These are phyloP conservation scores for Scytalopus superciliaris DNA, from an alignment of 2,113 vertebrate species.

Conservation along the genomic window DNA sequence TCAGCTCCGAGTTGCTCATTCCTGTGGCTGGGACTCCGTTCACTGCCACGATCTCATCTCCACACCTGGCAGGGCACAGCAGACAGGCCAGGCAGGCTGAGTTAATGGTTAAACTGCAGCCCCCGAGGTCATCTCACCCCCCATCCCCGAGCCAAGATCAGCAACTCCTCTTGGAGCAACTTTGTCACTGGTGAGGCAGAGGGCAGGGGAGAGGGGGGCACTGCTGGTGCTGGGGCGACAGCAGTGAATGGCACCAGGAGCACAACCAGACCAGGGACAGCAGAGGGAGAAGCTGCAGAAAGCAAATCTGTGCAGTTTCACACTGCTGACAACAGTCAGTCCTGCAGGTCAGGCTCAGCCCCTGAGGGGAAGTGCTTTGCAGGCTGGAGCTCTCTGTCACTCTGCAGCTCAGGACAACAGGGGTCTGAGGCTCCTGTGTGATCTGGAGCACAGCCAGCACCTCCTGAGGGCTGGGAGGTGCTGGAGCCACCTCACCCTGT, in stretches of 20 bases:
- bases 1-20: constrained; percentile 91
- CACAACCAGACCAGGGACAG: neutral
- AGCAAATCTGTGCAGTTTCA: neutral
- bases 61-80: constrained; percentile 76
- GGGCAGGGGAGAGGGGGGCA: neutral
- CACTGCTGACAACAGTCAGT: rapidly evolving
- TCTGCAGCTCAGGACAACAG: rapidly evolving
- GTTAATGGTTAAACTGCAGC: neutral
- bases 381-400: neutral
- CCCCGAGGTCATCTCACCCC: neutral
- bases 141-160: neutral
- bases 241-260: neutral
- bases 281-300: neutral
- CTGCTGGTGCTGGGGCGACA: neutral
- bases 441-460: neutral
- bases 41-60: constrained; percentile 92
- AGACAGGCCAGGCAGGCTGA: neutral
- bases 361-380: neutral
- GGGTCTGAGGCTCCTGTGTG: neutral
- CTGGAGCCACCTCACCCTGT: neutral
- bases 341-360: neutral
- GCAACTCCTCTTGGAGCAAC: neutral
- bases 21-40: constrained; percentile 86
- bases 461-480: rapidly evolving
- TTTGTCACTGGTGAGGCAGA: neutral